Evolutionary conservation across 2,797 vertebrate species (phyloP).

Genomic region (Myioborus melanocephalus): DNA sequence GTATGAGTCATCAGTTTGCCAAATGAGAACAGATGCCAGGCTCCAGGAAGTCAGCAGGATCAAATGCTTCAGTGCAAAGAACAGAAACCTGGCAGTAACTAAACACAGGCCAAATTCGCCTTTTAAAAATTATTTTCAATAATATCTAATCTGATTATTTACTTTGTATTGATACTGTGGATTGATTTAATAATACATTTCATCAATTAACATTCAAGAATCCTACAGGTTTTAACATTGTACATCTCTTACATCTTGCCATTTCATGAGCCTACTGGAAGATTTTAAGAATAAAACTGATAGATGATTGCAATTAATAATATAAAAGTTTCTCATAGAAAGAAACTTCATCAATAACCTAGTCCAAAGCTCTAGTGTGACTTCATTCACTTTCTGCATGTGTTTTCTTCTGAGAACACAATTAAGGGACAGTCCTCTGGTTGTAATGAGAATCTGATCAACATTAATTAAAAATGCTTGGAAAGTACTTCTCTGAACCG

Average conservation of each 20-base stretch:
- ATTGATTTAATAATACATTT: not conserved
- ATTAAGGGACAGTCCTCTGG: not conserved
- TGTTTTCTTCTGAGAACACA: not conserved
- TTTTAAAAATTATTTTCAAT: not conserved
- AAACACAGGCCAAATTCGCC: not conserved
- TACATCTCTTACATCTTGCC: not conserved
- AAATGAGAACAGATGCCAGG: not conserved
- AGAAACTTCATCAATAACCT: not conserved
- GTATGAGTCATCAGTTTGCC: not conserved
- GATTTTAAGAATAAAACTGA: not conserved
- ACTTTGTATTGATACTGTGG: not conserved
- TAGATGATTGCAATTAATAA: not conserved
- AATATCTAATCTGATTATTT: not conserved
- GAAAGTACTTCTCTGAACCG: not conserved
- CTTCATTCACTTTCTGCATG: not conserved
- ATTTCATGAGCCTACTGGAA: not conserved
- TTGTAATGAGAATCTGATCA: slow-evolving; percentile 30
- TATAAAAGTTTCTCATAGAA: not conserved
- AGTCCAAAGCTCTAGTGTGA: not conserved
- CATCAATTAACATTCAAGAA: not conserved
- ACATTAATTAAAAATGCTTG: slow-evolving; percentile 25
- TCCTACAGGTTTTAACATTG: not conserved
- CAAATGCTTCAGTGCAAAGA: not conserved
- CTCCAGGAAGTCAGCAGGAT: not conserved
- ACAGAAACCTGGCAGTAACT: not conserved